Base-by-base conservation (phyloP, 2,888 invertebrate genomes). In the Torymus tubicola region DNA sequence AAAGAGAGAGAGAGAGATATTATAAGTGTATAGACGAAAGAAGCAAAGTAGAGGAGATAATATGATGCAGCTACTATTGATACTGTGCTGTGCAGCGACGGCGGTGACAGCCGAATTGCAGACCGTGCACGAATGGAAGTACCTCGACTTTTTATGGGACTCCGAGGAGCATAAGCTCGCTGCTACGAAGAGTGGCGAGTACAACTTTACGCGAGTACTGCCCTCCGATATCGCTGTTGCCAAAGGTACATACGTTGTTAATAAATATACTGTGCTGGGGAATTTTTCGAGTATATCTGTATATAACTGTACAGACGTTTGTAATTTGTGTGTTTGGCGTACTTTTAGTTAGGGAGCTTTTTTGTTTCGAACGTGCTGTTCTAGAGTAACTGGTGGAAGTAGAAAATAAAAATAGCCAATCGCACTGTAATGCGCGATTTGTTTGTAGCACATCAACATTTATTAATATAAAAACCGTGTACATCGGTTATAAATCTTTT, bases 111-210 rank as follows among this genome's bases (percentile, higher is more conserved):
- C 78, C 76, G 81, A 81, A 42, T 13, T 88, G n/a, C 14, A 83
- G 1, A 72, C 83, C 0, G 91, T 94, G 58, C 94, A 95, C 88
- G 93, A 94, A 83, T 96, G 96, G 96, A 94, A 93, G 82, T 92
- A 93, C 71, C 87, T 96, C 2, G 96, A 96, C 88, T 96, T 94
- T 87, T 92, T 93, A 65, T 96, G 94, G 90, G 92, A 93, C 0
- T 92, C 93, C 0, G 89, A 91, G 13, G 89, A 90, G n/a, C 92
- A 93, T 42, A 91, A 94, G 50, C 89, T 92, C 16, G 87, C 89
- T n/a, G 95, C 95, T 0, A 91, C 95, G 13, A 87, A 88, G 14
- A 91, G 91, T n/a, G 93, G 93, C 24, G 75, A 84, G 16, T 88
- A 87, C 71, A 67, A 85, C 58, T 73, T 72, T 31, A 83, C 82